Evolutionary conservation across 1,140 invertebrate species (phyloP), one percentile per base, ranked within the genome.

Genomic region (Drosophila ercepeae): DNA sequence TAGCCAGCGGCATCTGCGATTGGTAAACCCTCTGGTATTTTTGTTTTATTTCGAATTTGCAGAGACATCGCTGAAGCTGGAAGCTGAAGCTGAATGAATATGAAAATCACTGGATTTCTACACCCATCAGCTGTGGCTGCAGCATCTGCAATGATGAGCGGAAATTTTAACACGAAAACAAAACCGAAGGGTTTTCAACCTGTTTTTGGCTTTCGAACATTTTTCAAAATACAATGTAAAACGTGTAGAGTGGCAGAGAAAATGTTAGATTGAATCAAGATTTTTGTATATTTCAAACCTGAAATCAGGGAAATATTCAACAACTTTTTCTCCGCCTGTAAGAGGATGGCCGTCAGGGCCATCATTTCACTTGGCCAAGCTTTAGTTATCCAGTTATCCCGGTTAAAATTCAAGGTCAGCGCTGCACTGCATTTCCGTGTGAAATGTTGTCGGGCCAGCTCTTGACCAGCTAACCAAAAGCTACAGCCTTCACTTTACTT

Each of bases 81-180:
- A 36, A 7, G 5, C 53, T 55, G 63, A n/a, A n/a, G 63, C 45
- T 78, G 65, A 83, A 84, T 84, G 79, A 83, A 83, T 78, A 72
- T 83, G 76, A 83, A 84, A 72, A 84, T 84, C 81, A 65, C 73
- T 61, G 61, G 81, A 79, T 86, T 84, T 86, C 76, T 86, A 78
- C 79, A 83, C 59, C 36, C 44, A 53, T 42, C 39, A 3, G 13
- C 5, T 21, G 2, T 6, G 11, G n/a, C n/a, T 16, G 27, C 48
- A 60, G 32, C 45, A 70, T 49, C 64, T 46, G 23, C 70, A 59
- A 73, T 76, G 75, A 86, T 86, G 81, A 59, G 60, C 73, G 59
- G 54, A 64, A 78, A 57, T 54, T 34, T 23, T 49, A n/a, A 42
- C 23, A 57, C 29, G 11, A n/a, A n/a, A n/a, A 44, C 39, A 54